Conservation (phyloP, 2,888 invertebrate species). For the Lycocerus yunnanus region DNA sequence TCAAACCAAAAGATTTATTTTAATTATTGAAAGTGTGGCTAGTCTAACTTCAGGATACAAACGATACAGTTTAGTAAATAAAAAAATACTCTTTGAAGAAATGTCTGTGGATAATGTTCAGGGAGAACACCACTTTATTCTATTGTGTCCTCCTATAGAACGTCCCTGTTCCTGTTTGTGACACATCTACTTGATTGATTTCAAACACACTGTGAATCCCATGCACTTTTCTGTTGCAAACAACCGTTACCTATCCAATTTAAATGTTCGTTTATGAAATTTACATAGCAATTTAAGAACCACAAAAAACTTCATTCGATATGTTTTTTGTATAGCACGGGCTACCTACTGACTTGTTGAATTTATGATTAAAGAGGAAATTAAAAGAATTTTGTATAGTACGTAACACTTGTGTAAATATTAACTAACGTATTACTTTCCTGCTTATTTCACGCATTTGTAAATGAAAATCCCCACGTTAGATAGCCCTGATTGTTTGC, state of each 20-base stretch:
- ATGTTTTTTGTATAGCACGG: neutral
- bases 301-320: neutral
- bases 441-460: conserved; percentile 24
- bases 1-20: neutral
- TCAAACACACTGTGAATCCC: conserved; percentile 43
- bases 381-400: conserved; percentile 1
- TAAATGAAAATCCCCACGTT: conserved; percentile 14
- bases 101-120: conserved; percentile 26
- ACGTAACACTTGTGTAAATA: conserved; percentile 25
- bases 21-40: neutral
- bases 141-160: conserved; percentile 41
- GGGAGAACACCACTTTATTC: conserved; percentile 35
- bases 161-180: conserved; percentile 44
- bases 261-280: neutral
- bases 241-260: conserved; percentile 6
- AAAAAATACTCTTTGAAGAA: conserved; percentile 23
- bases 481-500: conserved; percentile 15
- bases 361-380: neutral
- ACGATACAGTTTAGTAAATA: conserved; percentile 20
- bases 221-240: conserved; percentile 32
- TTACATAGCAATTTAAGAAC: neutral
- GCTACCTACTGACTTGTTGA: neutral
- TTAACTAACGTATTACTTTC: conserved; percentile 16
- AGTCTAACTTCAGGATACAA: neutral
- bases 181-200: conserved; percentile 45